Conservation (phyloP, 2,797 vertebrate genomes). For the Melanitta fusca region DNA sequence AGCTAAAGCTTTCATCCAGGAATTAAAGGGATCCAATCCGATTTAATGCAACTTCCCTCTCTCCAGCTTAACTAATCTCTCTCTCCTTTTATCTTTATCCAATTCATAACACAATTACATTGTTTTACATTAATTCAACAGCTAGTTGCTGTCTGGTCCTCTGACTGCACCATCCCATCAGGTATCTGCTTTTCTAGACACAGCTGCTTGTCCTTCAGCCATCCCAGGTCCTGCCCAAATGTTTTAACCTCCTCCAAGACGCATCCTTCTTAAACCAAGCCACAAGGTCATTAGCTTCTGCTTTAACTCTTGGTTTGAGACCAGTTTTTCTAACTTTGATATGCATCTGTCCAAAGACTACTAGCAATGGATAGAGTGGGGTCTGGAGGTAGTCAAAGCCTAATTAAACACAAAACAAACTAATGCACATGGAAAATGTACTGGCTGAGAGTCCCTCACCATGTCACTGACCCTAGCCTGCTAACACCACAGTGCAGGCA, state of each 20-base stretch:
- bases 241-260: background rate
- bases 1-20: slow-evolving; percentile 60
- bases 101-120: slow-evolving; percentile 10
- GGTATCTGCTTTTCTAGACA: background rate
- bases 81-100: slow-evolving; percentile 24
- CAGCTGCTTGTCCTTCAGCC: background rate
- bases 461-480: background rate
- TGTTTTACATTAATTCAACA: background rate
- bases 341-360: background rate
- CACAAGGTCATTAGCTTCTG: background rate
- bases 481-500: background rate
- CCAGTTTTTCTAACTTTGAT: background rate
- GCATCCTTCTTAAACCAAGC: background rate
- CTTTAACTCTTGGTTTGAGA: background rate
- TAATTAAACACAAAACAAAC: background rate
- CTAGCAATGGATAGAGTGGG: background rate
- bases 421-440: background rate
- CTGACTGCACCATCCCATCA: background rate
- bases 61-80: background rate
- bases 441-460: background rate
- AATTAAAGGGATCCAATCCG: slow-evolving; percentile 47
- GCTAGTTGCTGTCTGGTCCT: background rate
- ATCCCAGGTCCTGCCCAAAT: background rate
- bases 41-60: slow-evolving; percentile 19
- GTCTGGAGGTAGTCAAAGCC: background rate